phyloP scores from a whole-genome alignment of 1,140 invertebrate species.

The Drosophila tsacasi region DNA sequence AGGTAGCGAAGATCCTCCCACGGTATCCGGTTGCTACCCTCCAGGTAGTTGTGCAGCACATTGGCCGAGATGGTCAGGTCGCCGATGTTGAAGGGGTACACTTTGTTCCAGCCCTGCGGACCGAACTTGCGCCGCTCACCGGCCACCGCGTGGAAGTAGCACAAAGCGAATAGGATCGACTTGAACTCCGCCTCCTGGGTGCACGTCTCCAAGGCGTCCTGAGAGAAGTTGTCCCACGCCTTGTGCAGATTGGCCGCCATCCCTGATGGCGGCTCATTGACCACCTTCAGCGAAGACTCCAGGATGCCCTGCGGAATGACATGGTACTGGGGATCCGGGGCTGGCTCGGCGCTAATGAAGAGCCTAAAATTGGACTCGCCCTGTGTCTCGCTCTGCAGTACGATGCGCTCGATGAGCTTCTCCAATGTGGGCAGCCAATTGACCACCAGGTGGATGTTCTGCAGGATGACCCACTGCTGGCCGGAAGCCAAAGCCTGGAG shows the following conservation, averaged over 20 bases:
- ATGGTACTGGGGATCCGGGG: slow-evolving; percentile 87
- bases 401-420: slow-evolving; percentile 92
- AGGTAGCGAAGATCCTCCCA: slow-evolving; percentile 97
- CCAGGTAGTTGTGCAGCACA: slow-evolving; percentile 97
- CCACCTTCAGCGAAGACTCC: slow-evolving; percentile 97
- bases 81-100: slow-evolving; percentile 93
- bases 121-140: slow-evolving; percentile 97
- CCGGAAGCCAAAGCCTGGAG: slow-evolving; percentile 90
- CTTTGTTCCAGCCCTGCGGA: slow-evolving; percentile 97
- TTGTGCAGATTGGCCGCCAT: slow-evolving; percentile 98
- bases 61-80: slow-evolving; percentile 97
- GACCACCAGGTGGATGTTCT: slow-evolving; percentile 97
- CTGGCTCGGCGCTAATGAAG: slow-evolving; percentile 88
- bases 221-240: slow-evolving; percentile 96
- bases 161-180: slow-evolving; percentile 95
- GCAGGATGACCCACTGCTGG: slow-evolving; percentile 96
- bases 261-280: slow-evolving; percentile 97
- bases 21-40: slow-evolving; percentile 94
- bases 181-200: slow-evolving; percentile 98
- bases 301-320: slow-evolving; percentile 93
- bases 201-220: slow-evolving; percentile 96
- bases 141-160: slow-evolving; percentile 98
- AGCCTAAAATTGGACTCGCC: slow-evolving; percentile 88
- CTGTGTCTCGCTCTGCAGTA: slow-evolving; percentile 83
- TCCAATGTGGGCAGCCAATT: slow-evolving; percentile 96